Evolutionary conservation across 2,113 vertebrate genomes (phyloP), one percentile per base, ranked within the genome.

Genomic region (Nerophis lumbriciformis): DNA sequence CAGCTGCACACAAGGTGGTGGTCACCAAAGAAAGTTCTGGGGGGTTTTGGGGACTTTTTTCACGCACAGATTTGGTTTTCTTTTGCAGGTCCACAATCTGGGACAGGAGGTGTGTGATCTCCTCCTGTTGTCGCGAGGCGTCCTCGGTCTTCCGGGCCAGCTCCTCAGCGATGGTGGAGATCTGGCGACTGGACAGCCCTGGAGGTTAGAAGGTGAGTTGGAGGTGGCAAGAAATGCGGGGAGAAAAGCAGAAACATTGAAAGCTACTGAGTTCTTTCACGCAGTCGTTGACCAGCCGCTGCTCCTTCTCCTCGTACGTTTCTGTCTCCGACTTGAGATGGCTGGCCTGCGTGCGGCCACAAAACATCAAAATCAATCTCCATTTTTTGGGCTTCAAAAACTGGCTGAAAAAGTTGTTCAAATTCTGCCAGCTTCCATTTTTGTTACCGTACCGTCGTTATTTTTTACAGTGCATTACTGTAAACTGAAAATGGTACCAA

Each of bases 81-180:
- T 96, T 98, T 82, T 99, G 97, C 75, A 98, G 82, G 68, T 98
- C 96, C 0, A 99, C 96, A 11, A 98, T 95, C 66, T 98, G 94
- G 1, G 97, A 98, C 35, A 99, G 93, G 15, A 98, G 92, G 77
- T 98, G 94, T 1, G 97, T 99, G 85, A 99, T 98, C 86, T 99
- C 95, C 68, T 99, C 97, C 49, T 99, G 97, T 73, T 99, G 97
- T 0, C 96, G 92, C 15, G 95, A 92, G 1, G 95, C 94, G 19
- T 99, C 97, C 57, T 98, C 96, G 0, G 95, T 99, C 86, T 98
- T 98, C 75, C 93, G 95, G 57, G 94, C 93, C 85, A 99, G 60
- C 53, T 99, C 97, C 67, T 99, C 97, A 0, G 96, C 93, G 76
- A 99, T 94, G 44, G 81, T 82, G 35, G 92, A 92, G 78, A 99